Base-by-base conservation (phyloP, 2,113 vertebrate species). In the Protomyctophum bolini region DNA sequence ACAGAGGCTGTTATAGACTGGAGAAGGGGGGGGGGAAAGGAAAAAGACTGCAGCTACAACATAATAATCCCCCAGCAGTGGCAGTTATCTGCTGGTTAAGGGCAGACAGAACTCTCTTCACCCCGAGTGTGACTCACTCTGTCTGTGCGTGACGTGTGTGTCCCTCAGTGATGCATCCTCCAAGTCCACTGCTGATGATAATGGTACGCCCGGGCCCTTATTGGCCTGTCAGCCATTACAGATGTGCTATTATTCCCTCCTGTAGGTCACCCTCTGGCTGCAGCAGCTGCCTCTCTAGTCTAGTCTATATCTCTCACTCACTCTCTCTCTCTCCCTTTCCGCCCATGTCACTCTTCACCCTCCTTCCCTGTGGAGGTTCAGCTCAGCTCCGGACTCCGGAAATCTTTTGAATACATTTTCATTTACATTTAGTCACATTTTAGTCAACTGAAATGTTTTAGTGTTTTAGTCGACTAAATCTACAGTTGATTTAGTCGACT, bases 201-300 rank as follows among this genome's bases (percentile, higher is more conserved):
- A 89, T 84, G 70, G 82, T 65, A 76, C 45, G 41, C 63, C 9
- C 5, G 55, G 58, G 71, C 45, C 67, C 81, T 86, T 83, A 87
- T 86, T 83, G 83, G 79, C 86, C 75, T 85, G 82, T 86, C 85
- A 83, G 81, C 62, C 83, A 59, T 84, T 90, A 86, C 83, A 86
- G 82, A 91, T 88, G 83, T 86, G 75, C 63, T 73, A 0, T 48
- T 78, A 0, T 48, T 78, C 59, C 66, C 67, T 70, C 75, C 80
- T 81, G 79, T 81, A 88, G 86, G 84, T 89, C 86, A 88, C 76
- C 84, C 73, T 46, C 50, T 73, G 83, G 84, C 83, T 82, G 68
- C 70, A 59, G 68, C 85, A 84, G 75, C 86, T 81, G 75, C 49
- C n/a, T 58, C 33, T 8, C 63, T 21, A 21, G 21, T 56, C 33